Conservation (phyloP, 53 echinoderm and acorn worm genomes). For the Temnopleurus reevesii region DNA sequence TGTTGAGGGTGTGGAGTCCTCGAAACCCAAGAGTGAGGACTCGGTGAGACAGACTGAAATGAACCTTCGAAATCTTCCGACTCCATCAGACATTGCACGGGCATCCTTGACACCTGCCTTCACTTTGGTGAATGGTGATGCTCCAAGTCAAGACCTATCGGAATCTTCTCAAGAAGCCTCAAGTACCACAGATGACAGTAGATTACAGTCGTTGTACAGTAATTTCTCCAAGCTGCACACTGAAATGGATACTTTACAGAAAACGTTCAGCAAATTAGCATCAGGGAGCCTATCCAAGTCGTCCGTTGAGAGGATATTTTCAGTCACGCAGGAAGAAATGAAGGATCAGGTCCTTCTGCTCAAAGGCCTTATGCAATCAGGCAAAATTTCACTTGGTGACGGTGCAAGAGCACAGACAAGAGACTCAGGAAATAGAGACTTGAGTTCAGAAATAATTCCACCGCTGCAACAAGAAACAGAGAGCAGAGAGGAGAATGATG, state of each 20-base stretch:
- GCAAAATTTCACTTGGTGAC: not conserved
- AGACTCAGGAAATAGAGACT: not conserved
- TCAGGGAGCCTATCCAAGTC: not conserved
- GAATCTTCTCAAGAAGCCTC: not conserved
- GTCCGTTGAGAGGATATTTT: not conserved
- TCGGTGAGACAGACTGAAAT: not conserved
- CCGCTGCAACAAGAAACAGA: not conserved
- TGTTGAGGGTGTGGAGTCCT: not conserved
- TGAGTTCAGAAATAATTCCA: not conserved
- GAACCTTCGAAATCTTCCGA: conserved; percentile 6
- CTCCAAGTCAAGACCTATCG: not conserved
- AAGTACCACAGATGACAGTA: not conserved
- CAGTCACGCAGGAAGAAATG: not conserved
- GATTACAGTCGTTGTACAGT: not conserved
- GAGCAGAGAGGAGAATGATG: not conserved
- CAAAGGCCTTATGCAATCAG: not conserved
- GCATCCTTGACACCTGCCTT: not conserved
- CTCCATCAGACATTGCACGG: not conserved
- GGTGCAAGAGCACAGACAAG: not conserved
- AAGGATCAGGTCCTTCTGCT: not conserved
- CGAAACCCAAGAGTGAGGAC: too few species aligned
- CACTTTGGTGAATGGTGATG: not conserved
- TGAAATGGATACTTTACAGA: not conserved
- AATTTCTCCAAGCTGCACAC: not conserved
- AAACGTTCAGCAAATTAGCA: not conserved